Evolutionary conservation across 1,140 invertebrate genomes (phyloP), one percentile per base, ranked within the genome.

Genomic region (Homarus americanus): DNA sequence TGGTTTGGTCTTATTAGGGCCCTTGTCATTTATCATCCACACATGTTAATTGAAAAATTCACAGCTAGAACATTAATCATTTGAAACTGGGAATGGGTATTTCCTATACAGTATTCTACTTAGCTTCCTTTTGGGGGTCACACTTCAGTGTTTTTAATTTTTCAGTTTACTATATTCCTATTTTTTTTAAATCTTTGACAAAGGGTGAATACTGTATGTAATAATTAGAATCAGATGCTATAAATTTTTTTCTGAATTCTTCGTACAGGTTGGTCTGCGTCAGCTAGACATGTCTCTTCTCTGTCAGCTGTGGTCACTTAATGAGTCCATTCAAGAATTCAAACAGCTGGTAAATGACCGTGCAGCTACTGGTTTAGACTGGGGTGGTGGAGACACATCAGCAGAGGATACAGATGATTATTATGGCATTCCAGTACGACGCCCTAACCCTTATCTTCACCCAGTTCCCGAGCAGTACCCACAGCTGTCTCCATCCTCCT

Each of bases 271-370:
- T 89, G 93, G 93, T 49, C 91, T 95, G 24, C 92, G 94, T 17
- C 94, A 95, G 87, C 75, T 94, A 49, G 94, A 95, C 83, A 94
- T 95, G 93, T 94, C 94, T 20, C 93, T 95, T 1, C 91, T 95
- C 38, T 94, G 94, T 87, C 94, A 95, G 91, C 91, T 95, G 38
- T 94, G 94, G 94, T 94, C 94, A 10, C 92, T 95, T 10, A 94
- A 94, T 90, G 94, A 95, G 87, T 93, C 94, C 5, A 94, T 95
- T 80, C 94, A 94, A 80, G 94, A 94, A 63, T 94, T 94, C 90
- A 95, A 95, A 82, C 80, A 91, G 41, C 24, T 91, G 69, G 44
- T 91, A 36, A 87, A 84, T 78, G 92, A 92, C 32, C 89, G 92
- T 36, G 38, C 91, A 41, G 78, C 89, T 12, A 80, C 90, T 44